Evolutionary conservation across 2,797 vertebrate genomes (phyloP).

Genomic region (Coranthus polyacanthus): DNA sequence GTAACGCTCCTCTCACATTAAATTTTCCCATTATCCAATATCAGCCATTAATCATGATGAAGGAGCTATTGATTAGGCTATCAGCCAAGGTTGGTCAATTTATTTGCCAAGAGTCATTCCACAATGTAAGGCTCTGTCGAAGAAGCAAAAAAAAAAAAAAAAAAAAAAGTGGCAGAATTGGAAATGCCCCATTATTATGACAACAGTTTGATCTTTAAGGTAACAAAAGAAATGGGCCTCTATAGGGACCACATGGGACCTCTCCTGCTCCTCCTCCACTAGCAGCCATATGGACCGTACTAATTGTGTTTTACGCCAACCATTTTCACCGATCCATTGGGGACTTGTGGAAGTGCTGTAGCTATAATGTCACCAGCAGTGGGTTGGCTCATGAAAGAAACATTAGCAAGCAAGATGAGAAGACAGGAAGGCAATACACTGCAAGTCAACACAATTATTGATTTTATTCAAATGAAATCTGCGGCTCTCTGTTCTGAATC

Average conservation of each 20-base stretch:
- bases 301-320: slow-evolving; percentile 85
- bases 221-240: slow-evolving; percentile 76
- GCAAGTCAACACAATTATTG: slow-evolving; percentile 85
- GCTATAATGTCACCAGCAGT: slow-evolving; percentile 83
- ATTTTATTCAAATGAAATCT: slow-evolving; percentile 84
- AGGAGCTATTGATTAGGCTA: slow-evolving; percentile 74
- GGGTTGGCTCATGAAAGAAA: slow-evolving; percentile 86
- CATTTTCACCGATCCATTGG: slow-evolving; percentile 81
- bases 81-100: slow-evolving; percentile 65
- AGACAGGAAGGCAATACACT: slow-evolving; percentile 83
- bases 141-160: slow-evolving; percentile 23
- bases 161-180: slow-evolving; percentile 52
- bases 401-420: slow-evolving; percentile 82
- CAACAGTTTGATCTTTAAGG: slow-evolving; percentile 83
- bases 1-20: slow-evolving; percentile 74
- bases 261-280: slow-evolving; percentile 71
- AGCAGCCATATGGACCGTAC: slow-evolving; percentile 83
- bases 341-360: slow-evolving; percentile 83
- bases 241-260: slow-evolving; percentile 70
- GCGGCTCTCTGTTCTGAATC: slow-evolving; percentile 56
- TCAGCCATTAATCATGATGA: slow-evolving; percentile 79
- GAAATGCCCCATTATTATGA: slow-evolving; percentile 76
- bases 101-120: slow-evolving; percentile 64
- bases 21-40: slow-evolving; percentile 74
- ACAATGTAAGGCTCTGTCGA: slow-evolving; percentile 54